A percentile compares a stretch with the other conserved stretches of the same genome.
phyloP scores from a whole-genome alignment of 2,888 invertebrate genomes.

The Phrixothrix hirtus region DNA sequence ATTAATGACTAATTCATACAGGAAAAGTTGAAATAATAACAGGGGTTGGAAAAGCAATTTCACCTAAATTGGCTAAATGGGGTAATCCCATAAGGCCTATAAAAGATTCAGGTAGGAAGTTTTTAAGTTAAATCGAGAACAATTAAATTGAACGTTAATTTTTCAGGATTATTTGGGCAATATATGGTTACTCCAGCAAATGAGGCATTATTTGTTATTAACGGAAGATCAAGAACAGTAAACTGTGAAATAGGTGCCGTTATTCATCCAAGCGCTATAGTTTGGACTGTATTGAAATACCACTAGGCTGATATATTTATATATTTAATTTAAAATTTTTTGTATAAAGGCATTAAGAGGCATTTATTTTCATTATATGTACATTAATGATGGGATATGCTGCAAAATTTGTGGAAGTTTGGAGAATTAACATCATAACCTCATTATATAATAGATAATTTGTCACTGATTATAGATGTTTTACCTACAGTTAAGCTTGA shows the following conservation, averaged over 20 bases:
- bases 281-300: constrained; percentile 67
- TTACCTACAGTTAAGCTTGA: constrained; percentile 10
- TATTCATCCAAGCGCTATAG: constrained; percentile 65
- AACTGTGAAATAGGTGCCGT: constrained; percentile 76
- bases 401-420: constrained; percentile 14
- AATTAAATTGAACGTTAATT: constrained; percentile 1
- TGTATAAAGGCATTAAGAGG: constrained; percentile 27
- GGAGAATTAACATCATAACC: constrained; percentile 25
- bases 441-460: constrained; percentile 37
- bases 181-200: constrained; percentile 74
- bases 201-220: constrained; percentile 71
- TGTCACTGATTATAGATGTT: constrained; percentile 18
- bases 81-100: constrained; percentile 68
- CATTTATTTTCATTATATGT: constrained; percentile 26
- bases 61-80: constrained; percentile 63
- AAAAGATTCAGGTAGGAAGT: constrained; percentile 60
- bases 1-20: constrained; percentile 40
- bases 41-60: constrained; percentile 68
- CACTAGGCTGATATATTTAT: constrained; percentile 52
- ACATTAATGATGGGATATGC: constrained; percentile 22
- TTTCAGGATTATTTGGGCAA: constrained; percentile 67
- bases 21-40: constrained; percentile 78
- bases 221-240: constrained; percentile 70
- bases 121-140: not conserved
- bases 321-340: constrained; percentile 15